Percentiles rank a stretch among this genome's conserved stretches.
phyloP scores from a whole-genome alignment of 1,140 invertebrate species.

The Cotesia chilonis region DNA sequence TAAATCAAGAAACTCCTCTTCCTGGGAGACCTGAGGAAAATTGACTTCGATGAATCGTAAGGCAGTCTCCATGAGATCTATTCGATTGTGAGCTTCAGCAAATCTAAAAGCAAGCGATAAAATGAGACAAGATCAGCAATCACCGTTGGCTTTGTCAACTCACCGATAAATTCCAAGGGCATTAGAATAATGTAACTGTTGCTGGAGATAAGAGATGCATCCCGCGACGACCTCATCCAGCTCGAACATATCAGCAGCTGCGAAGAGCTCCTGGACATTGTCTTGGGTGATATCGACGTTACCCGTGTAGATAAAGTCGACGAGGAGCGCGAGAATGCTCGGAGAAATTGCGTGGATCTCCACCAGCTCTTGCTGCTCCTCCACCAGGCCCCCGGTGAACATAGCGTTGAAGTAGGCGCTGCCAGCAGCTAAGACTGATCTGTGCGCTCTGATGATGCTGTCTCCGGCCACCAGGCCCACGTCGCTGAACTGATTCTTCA shows the following conservation, averaged over 20 bases:
- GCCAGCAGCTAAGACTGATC: constrained; percentile 87
- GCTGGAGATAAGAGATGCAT: constrained; percentile 87
- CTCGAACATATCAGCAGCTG: constrained; percentile 93
- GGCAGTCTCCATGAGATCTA: constrained; percentile 80
- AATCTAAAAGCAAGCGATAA: constrained; percentile 70
- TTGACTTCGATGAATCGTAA: constrained; percentile 86
- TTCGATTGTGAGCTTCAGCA: constrained; percentile 90
- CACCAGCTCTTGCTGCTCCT: constrained; percentile 80
- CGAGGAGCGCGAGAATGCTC: constrained; percentile 76
- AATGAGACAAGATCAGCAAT: neutral
- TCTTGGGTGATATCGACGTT: constrained; percentile 70
- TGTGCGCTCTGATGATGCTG: constrained; percentile 80
- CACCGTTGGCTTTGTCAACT: neutral
- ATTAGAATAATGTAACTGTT: constrained; percentile 89
- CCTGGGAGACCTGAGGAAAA: constrained; percentile 82
- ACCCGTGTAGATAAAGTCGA: constrained; percentile 93
- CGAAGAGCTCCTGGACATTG: constrained; percentile 89
- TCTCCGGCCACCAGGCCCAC: constrained; percentile 78
- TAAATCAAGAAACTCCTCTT: constrained; percentile 91
- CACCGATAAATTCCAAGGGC: constrained; percentile 88
- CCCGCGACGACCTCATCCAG: constrained; percentile 84
- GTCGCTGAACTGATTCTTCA: constrained; percentile 80
- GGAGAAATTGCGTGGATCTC: constrained; percentile 80
- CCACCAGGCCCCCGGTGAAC: constrained; percentile 86
- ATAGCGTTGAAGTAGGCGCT: constrained; percentile 97